phyloP scores from a whole-genome alignment of 2,113 vertebrate genomes.

The Jaculus jaculus region DNA sequence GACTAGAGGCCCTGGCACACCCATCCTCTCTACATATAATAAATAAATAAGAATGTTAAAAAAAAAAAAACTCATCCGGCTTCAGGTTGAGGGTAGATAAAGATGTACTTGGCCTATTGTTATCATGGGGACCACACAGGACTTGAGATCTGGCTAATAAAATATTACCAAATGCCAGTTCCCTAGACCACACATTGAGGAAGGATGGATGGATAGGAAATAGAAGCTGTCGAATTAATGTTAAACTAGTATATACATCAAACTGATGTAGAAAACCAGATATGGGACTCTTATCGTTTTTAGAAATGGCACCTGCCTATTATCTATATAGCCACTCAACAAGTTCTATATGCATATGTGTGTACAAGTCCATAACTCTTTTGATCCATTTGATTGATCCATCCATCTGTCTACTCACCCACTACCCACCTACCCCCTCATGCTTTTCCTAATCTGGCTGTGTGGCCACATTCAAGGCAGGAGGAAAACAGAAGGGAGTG shows the following conservation, averaged over 20 bases:
- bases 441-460: neutral
- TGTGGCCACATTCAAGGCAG: neutral
- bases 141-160: neutral
- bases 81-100: conserved; percentile 1
- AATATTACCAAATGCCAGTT: neutral
- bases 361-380: neutral
- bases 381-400: neutral
- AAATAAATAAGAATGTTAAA: too few relatives aligned
- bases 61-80: neutral
- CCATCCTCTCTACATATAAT: too few relatives aligned
- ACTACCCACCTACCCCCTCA: too few relatives aligned
- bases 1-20: too few relatives aligned
- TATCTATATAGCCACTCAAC: neutral
- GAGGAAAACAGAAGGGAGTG: neutral
- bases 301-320: neutral
- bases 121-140: neutral
- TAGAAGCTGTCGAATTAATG: neutral
- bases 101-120: neutral
- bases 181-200: neutral
- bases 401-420: too few relatives aligned
- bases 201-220: neutral
- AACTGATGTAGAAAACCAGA: neutral
- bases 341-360: neutral
- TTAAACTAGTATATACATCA: neutral
- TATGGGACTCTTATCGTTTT: neutral